Evolutionary conservation across 2,797 vertebrate species (phyloP), one percentile per base, ranked within the genome.

Genomic region (Anguilla anguilla): DNA sequence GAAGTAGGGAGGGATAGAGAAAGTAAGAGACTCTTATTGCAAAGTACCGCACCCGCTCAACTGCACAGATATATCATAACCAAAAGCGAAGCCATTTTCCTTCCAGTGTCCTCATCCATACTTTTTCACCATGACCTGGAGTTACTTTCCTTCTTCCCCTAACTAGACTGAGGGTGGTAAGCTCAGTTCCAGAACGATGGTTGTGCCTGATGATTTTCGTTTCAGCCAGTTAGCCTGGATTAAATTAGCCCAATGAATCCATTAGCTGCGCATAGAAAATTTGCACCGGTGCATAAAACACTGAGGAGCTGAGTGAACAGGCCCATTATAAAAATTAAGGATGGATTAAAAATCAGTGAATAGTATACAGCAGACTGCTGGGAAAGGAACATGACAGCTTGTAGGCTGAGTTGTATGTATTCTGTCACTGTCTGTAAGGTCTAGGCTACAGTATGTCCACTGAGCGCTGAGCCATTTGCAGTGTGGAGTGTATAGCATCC

Each of bases 1-100:
- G 69, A 85, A 39, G 43, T 17, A 57, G 83, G 4, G 57, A 19
- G 91, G 85, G 28, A 84, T 53, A 67, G 11, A 59, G 31, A 81
- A 46, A 43, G 22, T 1, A 3, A 88, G 28, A 9, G 28, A 17
- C n/a, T 5, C 46, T 55, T 57, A 61, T 61, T 3, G 28, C 0
- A 81, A 81, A 39, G 1, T 2, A 85, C 19, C 61, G 46, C 6
- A 19, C 15, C 25, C 25, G 1, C 6, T 13, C 39, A 85, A 43
- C 35, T 15, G 4, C 57, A 64, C 31, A 43, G 11, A n/a, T 31
- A 2, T 43, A 43, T 7, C 6, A 51, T 25, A 64, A 46, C 17
- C 22, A 85, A 43, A 25, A 67, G 6, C 4, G 6, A 46, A 61
- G 10, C 55, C 22, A 22, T 6, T 46, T 64, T 9, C 28, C 46